Evolutionary conservation across 37 sponge, comb jelly and placozoan species (phyloP), one percentile per base, ranked within the genome.

Genomic region (Cladorhizidae sp.): DNA sequence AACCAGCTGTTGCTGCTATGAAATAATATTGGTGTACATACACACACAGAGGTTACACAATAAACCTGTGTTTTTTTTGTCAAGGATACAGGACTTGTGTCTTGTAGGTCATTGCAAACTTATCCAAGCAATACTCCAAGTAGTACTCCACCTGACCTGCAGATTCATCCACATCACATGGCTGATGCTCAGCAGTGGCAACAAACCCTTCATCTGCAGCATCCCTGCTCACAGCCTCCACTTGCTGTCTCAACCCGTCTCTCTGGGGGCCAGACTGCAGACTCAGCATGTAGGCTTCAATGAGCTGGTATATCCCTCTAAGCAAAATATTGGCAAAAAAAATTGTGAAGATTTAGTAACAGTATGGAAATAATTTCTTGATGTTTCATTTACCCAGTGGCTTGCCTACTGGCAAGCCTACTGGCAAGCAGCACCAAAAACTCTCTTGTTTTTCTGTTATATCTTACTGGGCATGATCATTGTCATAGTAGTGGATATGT

Each of bases 71-170:
- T n/a, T n/a, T n/a, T n/a, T n/a, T n/a, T n/a, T n/a, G n/a, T n/a
- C 8, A 5, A 59, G 77, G 77, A 76, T 76, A 76, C 77, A 76
- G 40, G 25, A 76, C 77, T 38, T 55, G 22, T 11, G 35, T 65
- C 43, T 64, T 54, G 17, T 62, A 68, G 33, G 91, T 78, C 23
- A 74, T 28, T 18, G 87, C 83, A 38, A 76, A 67, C 61, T 79
- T 55, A 57, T 91, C 92, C 18, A 87, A 35, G 75, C 85, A 84
- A 75, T 68, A 91, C 15, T 55, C 59, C 23, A 26, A 3, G 56
- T 85, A 83, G 76, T 91, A 91, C 58, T 87, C 88, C 64, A 91
- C 92, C 23, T 40, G 54, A 28, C 87, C 87, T 18, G 57, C 52
- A 38, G n/a, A n/a, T 37, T 71, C 72, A 15, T 65, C 67, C 36